Evolutionary conservation across 1,140 invertebrate genomes (phyloP).

Genomic region (Eumeta japonica): DNA sequence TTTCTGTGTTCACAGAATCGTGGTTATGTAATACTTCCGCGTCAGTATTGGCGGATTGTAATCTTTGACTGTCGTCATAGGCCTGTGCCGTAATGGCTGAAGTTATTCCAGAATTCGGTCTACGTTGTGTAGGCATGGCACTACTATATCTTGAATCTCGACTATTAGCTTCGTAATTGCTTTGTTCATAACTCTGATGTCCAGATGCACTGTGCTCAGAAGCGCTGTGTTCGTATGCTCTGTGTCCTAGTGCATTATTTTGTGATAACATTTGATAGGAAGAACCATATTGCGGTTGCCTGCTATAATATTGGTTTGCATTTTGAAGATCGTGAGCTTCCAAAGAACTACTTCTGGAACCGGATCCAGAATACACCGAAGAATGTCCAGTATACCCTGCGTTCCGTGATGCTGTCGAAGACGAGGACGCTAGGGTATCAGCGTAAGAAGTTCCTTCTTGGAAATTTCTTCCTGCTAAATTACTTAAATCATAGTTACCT

Average conservation of each 20-base stretch:
- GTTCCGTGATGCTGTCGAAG: conserved; percentile 12
- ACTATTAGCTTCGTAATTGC: no score
- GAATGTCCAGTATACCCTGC: conserved; percentile 4
- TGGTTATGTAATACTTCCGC: conserved; percentile 23
- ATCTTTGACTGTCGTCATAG: conserved; percentile 20
- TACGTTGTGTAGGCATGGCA: no score
- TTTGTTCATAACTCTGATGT: no score
- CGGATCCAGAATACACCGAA: no score
- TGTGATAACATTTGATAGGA: no score
- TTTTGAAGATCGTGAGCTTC: conserved; percentile 18
- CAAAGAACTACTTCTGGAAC: no score
- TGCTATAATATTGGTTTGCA: conserved; percentile 15
- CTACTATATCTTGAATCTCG: no score
- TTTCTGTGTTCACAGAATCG: conserved; percentile 10
- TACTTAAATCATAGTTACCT: conserved; percentile 33
- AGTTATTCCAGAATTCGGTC: conserved; percentile 31
- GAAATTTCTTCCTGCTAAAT: conserved; percentile 40
- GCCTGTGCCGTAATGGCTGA: conserved; percentile 32
- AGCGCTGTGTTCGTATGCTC: conserved; percentile 15
- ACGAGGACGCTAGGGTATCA: no score
- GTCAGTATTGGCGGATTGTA: conserved; percentile 27
- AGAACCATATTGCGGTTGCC: no score
- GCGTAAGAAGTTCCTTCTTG: no score
- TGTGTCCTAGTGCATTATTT: conserved; percentile 17
- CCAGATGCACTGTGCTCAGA: no score